phyloP scores from a whole-genome alignment of 2,113 vertebrate species.

The Alexandromys fortis region DNA sequence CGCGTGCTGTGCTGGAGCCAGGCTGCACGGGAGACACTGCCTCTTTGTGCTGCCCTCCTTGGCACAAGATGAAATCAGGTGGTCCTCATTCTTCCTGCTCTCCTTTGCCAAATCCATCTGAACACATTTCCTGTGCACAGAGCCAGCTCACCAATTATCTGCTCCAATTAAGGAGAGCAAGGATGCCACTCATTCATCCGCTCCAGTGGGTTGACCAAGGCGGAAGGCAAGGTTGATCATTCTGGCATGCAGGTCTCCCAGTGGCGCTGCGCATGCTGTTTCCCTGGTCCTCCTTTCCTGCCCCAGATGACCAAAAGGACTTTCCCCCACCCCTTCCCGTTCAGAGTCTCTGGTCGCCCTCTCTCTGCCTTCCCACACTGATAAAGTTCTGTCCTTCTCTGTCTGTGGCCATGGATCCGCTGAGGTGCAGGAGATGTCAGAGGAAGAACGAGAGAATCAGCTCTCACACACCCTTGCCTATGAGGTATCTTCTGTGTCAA shows the following conservation, averaged over 20 bases:
- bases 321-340: background rate
- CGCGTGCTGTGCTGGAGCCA: background rate
- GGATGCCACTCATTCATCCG: constrained; percentile 39
- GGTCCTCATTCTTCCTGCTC: constrained; percentile 71
- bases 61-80: constrained; percentile 74
- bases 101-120: constrained; percentile 41
- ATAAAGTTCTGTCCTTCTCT: constrained; percentile 13
- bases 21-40: constrained; percentile 48
- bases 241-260: background rate
- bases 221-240: background rate
- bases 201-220: background rate
- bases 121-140: constrained; percentile 75
- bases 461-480: background rate
- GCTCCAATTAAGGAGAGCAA: constrained; percentile 76
- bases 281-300: constrained; percentile 14
- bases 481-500: background rate
- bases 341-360: background rate
- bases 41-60: constrained; percentile 68
- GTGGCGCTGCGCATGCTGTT: background rate
- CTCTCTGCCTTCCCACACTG: background rate
- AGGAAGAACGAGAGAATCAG: background rate
- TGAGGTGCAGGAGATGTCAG: no score
- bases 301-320: constrained; percentile 21
- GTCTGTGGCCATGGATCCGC: constrained; percentile 9
- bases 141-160: constrained; percentile 78